Evolutionary conservation across 2,888 invertebrate genomes (phyloP), one percentile per base, ranked within the genome.

Genomic region (Dolichopus griseipennis): DNA sequence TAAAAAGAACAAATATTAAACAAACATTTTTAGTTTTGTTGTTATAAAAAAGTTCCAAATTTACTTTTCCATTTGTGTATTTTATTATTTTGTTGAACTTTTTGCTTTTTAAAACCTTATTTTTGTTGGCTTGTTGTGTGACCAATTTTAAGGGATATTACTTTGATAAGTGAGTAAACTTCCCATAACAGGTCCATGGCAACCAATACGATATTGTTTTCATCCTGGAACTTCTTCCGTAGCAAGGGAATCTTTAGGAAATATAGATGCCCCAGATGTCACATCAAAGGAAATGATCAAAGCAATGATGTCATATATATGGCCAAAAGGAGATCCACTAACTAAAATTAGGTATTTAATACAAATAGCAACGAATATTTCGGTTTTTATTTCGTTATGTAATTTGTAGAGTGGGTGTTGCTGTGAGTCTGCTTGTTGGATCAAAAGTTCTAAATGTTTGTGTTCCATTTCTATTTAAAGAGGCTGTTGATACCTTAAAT

Each of bases 391-490:
- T 37, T 37, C 8, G 37, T 10, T 37, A 27, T 27, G 5, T 27
- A 84, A 88, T 27, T 74, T 85, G 85, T 72, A 86, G 97, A 71
- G 98, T 99, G 21, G 85, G 91, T 76, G 76, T 94, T 64, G 95
- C 99, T 8, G 79, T 95, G 66, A 87, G 90, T 1, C 84, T 95
- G 65, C 83, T 95, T 67, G 86, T 91, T 67, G 88, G 90, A 62
- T 92, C 94, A 41, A 95, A 98, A 85, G 78, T 94, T 67, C 82
- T 96, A 77, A 97, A 93, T 76, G 95, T 97, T 2, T 84, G 88
- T 65, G 97, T 99, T 33, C 99, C 99, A 15, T 97, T 98, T 83
- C 82, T 97, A 69, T 97, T 99, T 82, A 97, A 98, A 81, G 90
- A 93, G 77, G 91, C 92, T 0, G 87, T 99, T 69, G 98, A 99